Conservation (phyloP, 1,140 invertebrate genomes). For the Heliconius nattereri region DNA sequence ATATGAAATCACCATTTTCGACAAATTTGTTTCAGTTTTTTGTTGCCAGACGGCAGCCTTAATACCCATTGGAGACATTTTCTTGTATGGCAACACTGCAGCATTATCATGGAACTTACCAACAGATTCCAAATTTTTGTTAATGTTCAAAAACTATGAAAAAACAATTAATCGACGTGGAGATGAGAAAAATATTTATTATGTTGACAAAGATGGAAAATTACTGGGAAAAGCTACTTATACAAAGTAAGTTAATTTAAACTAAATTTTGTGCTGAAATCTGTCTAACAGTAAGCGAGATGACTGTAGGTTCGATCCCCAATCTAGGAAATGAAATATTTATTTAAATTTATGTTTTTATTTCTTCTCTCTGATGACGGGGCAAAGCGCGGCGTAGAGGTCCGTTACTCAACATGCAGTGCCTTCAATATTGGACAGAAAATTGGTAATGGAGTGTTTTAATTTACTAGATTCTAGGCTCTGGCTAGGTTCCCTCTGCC, state of each 20-base stretch:
- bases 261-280: neutral
- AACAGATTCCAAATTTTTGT: constrained; percentile 75
- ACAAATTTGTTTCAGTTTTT: constrained; percentile 81
- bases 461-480: too few relatives aligned
- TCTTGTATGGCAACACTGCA: constrained; percentile 86
- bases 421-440: too few relatives aligned
- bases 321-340: too few relatives aligned
- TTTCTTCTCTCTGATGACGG: too few relatives aligned
- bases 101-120: constrained; percentile 88
- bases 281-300: neutral
- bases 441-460: too few relatives aligned
- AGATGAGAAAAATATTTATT: constrained; percentile 61
- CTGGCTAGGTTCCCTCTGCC: too few relatives aligned
- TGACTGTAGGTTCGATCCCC: too few relatives aligned
- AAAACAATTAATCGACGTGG: constrained; percentile 57
- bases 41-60: constrained; percentile 83
- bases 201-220: constrained; percentile 59
- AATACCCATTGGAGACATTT: constrained; percentile 83
- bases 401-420: too few relatives aligned
- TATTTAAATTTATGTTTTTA: too few relatives aligned
- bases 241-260: constrained; percentile 50
- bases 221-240: constrained; percentile 61
- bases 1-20: neutral
- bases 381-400: too few relatives aligned
- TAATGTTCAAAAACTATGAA: constrained; percentile 61